phyloP scores from a whole-genome alignment of 1,140 invertebrate species.

The Agrilus planipennis region DNA sequence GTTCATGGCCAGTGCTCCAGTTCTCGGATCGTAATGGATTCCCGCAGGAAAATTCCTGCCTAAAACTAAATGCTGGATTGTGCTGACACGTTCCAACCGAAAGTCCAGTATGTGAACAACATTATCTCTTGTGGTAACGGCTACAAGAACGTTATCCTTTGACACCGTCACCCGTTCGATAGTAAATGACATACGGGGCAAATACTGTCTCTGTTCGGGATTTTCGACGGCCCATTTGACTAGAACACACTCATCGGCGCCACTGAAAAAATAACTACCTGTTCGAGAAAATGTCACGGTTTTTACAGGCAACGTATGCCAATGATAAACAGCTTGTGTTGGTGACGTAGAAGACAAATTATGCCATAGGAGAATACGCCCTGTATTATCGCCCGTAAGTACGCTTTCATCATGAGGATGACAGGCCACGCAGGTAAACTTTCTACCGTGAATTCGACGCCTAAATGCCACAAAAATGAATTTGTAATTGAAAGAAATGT shows the following conservation, averaged over 20 bases:
- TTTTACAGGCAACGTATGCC: slow-evolving; percentile 65
- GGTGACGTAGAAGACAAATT: slow-evolving; percentile 34
- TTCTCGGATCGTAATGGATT: slow-evolving; percentile 52
- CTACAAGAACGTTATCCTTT: slow-evolving; percentile 49
- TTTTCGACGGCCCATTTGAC: slow-evolving; percentile 62
- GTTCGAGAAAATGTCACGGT: slow-evolving; percentile 55
- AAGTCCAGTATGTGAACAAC: slow-evolving; percentile 55
- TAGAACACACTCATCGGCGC: slow-evolving; percentile 64
- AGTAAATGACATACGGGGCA: slow-evolving; percentile 61
- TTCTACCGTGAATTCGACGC: too few relatives aligned
- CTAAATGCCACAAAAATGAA: too few relatives aligned
- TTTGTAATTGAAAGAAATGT: too few relatives aligned
- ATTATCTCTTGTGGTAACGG: slow-evolving; percentile 62
- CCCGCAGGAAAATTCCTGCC: slow-evolving; percentile 49
- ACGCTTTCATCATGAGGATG: slow-evolving; percentile 55
- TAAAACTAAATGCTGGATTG: slow-evolving; percentile 59
- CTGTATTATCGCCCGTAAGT: slow-evolving; percentile 57
- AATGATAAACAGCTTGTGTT: slow-evolving; percentile 53
- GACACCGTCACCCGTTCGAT: slow-evolving; percentile 56
- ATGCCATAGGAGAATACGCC: slow-evolving; percentile 55
- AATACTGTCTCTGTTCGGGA: slow-evolving; percentile 44
- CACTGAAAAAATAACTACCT: slow-evolving; percentile 59
- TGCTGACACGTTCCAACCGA: slow-evolving; percentile 41
- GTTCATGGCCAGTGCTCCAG: slow-evolving; percentile 58
- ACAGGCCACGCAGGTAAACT: slow-evolving; percentile 57